A percentile compares a stretch with the other conserved stretches of the same genome.
Conservation (phyloP, 2,113 vertebrate species). For the Alouatta palliata region DNA sequence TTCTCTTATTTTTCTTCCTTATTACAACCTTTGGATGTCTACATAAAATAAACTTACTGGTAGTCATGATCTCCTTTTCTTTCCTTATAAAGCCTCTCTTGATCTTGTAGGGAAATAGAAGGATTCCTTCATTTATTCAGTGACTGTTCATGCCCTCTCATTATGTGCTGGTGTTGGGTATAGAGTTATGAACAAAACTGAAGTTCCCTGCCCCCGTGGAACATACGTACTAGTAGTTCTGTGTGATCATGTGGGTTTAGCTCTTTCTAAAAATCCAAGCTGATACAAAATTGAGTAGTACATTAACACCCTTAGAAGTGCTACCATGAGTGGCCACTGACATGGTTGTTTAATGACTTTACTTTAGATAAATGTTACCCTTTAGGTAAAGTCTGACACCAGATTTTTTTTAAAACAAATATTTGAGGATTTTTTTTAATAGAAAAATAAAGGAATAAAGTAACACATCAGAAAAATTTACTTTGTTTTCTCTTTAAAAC, state of each 20-base stretch:
- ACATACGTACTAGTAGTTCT: neutral
- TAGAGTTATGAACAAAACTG: neutral
- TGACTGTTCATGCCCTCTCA: neutral
- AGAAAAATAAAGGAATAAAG: neutral
- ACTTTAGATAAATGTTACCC: neutral
- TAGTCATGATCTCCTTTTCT: neutral
- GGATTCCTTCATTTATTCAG: neutral
- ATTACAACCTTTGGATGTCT: neutral
- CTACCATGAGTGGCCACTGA: neutral
- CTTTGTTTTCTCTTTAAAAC: constrained; percentile 1
- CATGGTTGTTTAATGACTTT: neutral
- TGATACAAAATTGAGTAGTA: neutral
- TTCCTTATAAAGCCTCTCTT: neutral
- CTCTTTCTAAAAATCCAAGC: neutral
- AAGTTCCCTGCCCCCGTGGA: neutral
- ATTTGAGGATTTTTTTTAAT: neutral
- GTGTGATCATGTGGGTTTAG: neutral
- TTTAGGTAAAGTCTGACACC: neutral
- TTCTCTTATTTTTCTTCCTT: neutral
- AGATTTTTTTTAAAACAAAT: neutral
- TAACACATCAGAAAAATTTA: neutral
- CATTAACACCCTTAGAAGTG: neutral
- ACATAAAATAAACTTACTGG: neutral
- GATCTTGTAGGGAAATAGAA: neutral
- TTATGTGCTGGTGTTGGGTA: neutral